Evolutionary conservation across 1,140 invertebrate species (phyloP), one percentile per base, ranked within the genome.

Genomic region (Lanistes nyassanus): DNA sequence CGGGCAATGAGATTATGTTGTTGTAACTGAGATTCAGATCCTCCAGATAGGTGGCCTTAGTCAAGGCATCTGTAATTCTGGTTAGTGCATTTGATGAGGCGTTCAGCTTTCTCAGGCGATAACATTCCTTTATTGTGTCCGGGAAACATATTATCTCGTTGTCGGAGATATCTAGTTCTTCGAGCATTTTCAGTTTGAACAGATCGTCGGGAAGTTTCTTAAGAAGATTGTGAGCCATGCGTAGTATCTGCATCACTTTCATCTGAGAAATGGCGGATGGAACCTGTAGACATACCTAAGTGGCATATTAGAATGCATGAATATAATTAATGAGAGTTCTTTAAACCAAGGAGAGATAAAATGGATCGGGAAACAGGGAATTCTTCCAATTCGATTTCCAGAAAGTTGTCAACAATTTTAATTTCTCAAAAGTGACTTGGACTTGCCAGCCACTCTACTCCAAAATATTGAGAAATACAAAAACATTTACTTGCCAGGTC

Each of bases 1-100:
- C 81, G 19, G 87, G 86, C 21, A 87, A 74, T 4, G 80, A 74
- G 3, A 75, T 62, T 29, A 88, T 80, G 74, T 82, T 80, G 70
- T 87, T 87, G 66, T 84, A 79, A 39, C 82, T 83, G 31, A 87
- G 76, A 64, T 88, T 82, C 31, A 87, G 56, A 31, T 83, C 47
- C 62, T 84, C 80, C 13, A 88, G 75, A 34, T 84, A 74, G 56
- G 51, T 64, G 23, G 70, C 69, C 42, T 76, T 67, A 6, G 80
- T 84, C 34, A 88, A 51, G 5, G 81, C 79, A 34, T 81, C 78
- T 5, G 36, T 66, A 42, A 60, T 60, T 9, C n/a, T 60, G 9
- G 31, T 60, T 9, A 88, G 77, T 23, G 81, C 77, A 73, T 88
- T 88, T 47, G 84, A 81, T 3, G 85, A 85, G 5, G 81, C 75